Conservation (phyloP, 2,797 vertebrate genomes). For the Poecile montanus region DNA sequence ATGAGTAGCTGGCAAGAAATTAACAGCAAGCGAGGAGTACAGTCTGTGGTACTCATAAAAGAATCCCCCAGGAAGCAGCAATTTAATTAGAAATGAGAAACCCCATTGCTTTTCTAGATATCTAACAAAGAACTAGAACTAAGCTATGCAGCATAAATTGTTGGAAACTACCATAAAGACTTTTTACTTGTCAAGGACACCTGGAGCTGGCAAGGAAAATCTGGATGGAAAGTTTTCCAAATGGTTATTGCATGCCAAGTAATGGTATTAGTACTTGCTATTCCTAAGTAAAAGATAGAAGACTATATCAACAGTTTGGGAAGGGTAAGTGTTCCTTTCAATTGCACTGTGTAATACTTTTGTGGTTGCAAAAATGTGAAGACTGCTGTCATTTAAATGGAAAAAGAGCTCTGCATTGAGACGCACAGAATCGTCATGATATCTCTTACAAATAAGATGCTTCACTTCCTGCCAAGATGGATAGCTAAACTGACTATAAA, state of each 20-base stretch:
- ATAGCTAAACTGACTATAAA: background rate
- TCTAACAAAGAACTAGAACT: background rate
- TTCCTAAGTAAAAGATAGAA: background rate
- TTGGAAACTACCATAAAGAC: background rate
- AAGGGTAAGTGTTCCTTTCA: background rate
- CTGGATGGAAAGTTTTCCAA: background rate
- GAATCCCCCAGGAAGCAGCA: background rate
- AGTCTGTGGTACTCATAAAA: background rate
- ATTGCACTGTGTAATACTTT: background rate
- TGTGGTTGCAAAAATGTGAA: background rate
- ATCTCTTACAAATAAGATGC: background rate
- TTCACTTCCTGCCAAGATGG: background rate
- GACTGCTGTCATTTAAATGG: background rate
- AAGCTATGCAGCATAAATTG: background rate
- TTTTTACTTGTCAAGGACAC: background rate
- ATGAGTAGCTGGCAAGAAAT: background rate
- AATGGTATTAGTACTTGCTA: background rate
- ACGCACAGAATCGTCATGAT: background rate
- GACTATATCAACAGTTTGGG: background rate
- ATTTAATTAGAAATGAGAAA: slow-evolving; percentile 24
- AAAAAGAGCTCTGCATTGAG: background rate
- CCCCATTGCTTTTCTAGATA: background rate
- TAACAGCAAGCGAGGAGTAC: background rate
- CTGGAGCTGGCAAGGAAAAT: background rate
- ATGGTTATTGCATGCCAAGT: background rate